Percentiles rank a stretch among this genome's conserved stretches.
Conservation (phyloP, 2,888 invertebrate species). For the Apotomis capreana region DNA sequence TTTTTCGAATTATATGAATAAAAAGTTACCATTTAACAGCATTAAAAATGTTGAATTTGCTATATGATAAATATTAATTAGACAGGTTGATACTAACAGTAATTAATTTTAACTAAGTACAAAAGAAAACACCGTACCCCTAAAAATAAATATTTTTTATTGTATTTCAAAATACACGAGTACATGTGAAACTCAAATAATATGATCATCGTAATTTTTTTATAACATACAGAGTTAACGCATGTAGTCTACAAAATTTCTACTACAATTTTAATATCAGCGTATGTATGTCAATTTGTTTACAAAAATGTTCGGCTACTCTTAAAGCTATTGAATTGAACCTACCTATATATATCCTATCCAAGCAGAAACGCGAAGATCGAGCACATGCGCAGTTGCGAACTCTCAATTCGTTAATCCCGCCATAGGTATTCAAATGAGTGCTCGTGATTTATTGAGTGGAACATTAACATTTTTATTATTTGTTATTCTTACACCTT, state of each 20-base stretch:
- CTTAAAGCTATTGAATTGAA: no score
- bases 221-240: neutral
- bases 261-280: no score
- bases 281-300: no score
- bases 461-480: constrained; percentile 84
- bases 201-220: neutral
- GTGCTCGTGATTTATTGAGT: constrained; percentile 84
- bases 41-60: constrained; percentile 3
- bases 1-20: constrained; percentile 29
- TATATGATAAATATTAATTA: constrained; percentile 3
- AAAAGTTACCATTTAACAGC: constrained; percentile 21
- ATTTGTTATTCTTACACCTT: constrained; percentile 84
- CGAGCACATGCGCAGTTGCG: constrained; percentile 62
- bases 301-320: no score
- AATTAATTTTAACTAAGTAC: neutral
- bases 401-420: constrained; percentile 79
- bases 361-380: constrained; percentile 56
- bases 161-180: no score
- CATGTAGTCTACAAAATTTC: no score
- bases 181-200: neutral
- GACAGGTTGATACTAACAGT: neutral
- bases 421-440: constrained; percentile 82
- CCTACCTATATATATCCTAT: constrained; percentile 41
- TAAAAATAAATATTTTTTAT: no score
- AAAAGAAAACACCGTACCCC: no score